phyloP scores from a whole-genome alignment of 1,140 invertebrate species.

The Drosophila miranda region DNA sequence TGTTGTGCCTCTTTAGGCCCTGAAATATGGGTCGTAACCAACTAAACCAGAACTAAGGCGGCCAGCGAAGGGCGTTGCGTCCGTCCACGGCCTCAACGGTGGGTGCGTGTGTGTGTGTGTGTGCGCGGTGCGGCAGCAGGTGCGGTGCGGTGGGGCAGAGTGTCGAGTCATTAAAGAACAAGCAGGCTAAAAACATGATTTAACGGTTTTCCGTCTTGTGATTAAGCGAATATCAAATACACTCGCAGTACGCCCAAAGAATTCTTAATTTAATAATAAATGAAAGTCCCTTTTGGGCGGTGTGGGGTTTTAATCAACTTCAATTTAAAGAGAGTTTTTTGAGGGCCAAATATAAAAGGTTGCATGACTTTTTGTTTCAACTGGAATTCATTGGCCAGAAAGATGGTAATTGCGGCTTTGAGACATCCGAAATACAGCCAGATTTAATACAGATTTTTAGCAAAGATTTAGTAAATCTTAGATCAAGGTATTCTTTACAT shows the following conservation, averaged over 20 bases:
- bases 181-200: conserved; percentile 23
- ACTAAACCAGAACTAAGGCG: conserved; percentile 60
- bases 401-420: too few species aligned
- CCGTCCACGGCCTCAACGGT: conserved; percentile 1
- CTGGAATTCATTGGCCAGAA: too few species aligned
- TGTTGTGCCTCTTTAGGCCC: conserved; percentile 8
- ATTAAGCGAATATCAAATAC: conserved; percentile 49
- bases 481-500: too few species aligned
- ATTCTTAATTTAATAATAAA: conserved; percentile 9
- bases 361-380: too few species aligned
- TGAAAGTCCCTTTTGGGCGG: neutral
- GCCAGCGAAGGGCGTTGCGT: conserved; percentile 17
- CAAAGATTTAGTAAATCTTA: too few species aligned
- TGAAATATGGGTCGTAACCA: conserved; percentile 66
- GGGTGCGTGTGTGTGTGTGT: neutral
- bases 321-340: too few species aligned
- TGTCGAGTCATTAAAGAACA: conserved; percentile 67
- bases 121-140: neutral
- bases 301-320: too few species aligned
- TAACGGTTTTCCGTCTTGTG: neutral
- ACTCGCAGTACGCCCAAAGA: neutral
- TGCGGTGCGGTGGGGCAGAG: neutral
- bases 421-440: too few species aligned
- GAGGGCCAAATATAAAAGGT: too few species aligned
- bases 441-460: too few species aligned